Evolutionary conservation across 1,140 invertebrate genomes (phyloP), one percentile per base, ranked within the genome.

Genomic region (Papilio polytes): DNA sequence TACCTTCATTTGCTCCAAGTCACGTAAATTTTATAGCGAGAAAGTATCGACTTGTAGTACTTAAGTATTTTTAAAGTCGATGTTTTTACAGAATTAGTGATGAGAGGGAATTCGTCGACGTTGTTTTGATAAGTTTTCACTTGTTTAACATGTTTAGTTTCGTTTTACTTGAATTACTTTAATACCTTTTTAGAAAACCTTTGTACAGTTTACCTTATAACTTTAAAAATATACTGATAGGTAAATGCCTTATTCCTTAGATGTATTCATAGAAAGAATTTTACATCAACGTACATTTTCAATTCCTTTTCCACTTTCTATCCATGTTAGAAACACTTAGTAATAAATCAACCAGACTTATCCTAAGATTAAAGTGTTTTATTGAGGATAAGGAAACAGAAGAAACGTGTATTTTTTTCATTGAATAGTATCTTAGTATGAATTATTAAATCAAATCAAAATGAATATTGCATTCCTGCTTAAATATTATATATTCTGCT

Each of bases 1-100:
- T 76, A 76, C 74, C 74, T 76, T 76, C 74, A 76, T 76, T 76
- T 76, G 74, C 74, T 48, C 74, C 46, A 53, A 76, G 74, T 22
- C 74, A 76, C 74, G 74, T 76, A 53, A 48, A 22, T 53, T 76
- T 76, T 51, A 76, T 48, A 15, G 20, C 46, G 46, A 53, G 74
- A 76, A 48, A 76, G 74, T 53, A 76, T 76, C 44, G 46, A 51
- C 48, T 76, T 76, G 63, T 70, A 36, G 12, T 70, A 22, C 22
- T 70, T 15, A 31, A 70, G 26, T 31, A 70, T 70, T 63, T 22
- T 31, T 31, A 31, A 31, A 70, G 20, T 31, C 22, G 26, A 70
- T 70, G 63, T 31, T 70, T 70, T 70, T 6, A 70, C 10, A 4
- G 63, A 31, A 70, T 26, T 3, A 13, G 26, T 31, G 2, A 36